phyloP scores from a whole-genome alignment of 1,140 invertebrate genomes.

The Conus betulinus region DNA sequence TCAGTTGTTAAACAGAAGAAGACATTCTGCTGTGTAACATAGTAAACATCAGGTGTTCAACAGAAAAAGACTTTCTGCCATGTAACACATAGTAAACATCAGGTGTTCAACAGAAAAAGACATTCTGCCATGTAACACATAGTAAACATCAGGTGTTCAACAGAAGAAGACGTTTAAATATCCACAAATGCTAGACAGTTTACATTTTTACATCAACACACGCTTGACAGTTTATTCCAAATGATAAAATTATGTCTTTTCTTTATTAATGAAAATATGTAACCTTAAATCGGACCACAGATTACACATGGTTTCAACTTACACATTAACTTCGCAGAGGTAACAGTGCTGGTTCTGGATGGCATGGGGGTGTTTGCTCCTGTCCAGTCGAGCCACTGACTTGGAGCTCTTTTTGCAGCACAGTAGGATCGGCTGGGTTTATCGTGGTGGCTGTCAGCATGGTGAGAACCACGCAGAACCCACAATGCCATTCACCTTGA shows the following conservation, averaged over 20 bases:
- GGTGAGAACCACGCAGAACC: slow-evolving; percentile 82
- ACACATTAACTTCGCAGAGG: slow-evolving; percentile 89
- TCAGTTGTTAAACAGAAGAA: too few relatives aligned
- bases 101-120: too few relatives aligned
- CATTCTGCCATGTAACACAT: too few relatives aligned
- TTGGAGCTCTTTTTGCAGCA: slow-evolving; percentile 72
- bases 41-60: too few relatives aligned
- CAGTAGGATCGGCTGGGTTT: slow-evolving; percentile 87
- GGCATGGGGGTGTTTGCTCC: slow-evolving; percentile 91
- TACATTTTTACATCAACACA: too few relatives aligned
- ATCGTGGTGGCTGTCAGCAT: slow-evolving; percentile 87
- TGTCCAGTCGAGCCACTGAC: slow-evolving; percentile 82
- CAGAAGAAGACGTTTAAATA: too few relatives aligned
- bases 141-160: too few relatives aligned
- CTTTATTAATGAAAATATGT: background rate
- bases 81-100: too few relatives aligned
- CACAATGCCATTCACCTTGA: slow-evolving; percentile 77
- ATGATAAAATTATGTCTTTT: background rate
- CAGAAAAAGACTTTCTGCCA: too few relatives aligned
- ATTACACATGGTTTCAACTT: slow-evolving; percentile 57
- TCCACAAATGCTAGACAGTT: too few relatives aligned
- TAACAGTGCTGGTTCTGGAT: slow-evolving; percentile 97
- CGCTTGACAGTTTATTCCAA: background rate
- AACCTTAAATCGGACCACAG: background rate
- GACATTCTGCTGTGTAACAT: too few relatives aligned